A percentile compares a stretch with the other conserved stretches of the same genome.
Conservation (phyloP, 2,113 vertebrate species). For the Lepidothrix coronata region DNA sequence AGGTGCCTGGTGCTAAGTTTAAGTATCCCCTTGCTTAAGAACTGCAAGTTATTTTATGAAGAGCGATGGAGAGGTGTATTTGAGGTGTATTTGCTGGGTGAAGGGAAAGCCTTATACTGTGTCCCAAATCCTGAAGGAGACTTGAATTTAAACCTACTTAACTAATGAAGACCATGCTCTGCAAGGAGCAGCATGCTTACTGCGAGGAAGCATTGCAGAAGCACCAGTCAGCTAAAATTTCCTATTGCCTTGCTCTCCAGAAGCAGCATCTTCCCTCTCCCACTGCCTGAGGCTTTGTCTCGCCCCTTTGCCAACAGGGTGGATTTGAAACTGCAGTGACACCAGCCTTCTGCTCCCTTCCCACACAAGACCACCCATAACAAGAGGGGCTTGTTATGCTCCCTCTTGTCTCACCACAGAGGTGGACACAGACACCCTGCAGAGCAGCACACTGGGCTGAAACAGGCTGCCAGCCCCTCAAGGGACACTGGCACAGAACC, state of each 20-base stretch:
- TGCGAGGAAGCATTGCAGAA: neutral
- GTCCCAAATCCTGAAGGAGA: neutral
- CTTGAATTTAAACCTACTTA: neutral
- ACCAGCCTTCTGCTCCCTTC: neutral
- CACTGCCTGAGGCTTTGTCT: neutral
- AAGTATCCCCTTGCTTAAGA: neutral
- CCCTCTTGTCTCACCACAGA: neutral
- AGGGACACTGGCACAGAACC: neutral
- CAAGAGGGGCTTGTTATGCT: neutral
- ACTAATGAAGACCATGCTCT: neutral
- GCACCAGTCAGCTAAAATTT: neutral
- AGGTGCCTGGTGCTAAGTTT: neutral
- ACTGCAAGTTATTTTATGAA: neutral
- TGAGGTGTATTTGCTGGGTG: accelerated
- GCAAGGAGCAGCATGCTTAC: neutral
- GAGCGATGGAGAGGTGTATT: accelerated
- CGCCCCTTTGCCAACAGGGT: accelerated
- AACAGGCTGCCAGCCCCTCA: neutral
- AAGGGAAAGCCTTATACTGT: neutral
- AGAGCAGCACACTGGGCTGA: neutral
- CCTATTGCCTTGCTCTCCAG: neutral
- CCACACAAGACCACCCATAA: accelerated
- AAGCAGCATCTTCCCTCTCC: neutral
- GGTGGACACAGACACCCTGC: neutral
- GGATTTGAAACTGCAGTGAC: neutral